phyloP scores from a whole-genome alignment of 2,797 vertebrate genomes.

The Pipistrellus kuhlii region DNA sequence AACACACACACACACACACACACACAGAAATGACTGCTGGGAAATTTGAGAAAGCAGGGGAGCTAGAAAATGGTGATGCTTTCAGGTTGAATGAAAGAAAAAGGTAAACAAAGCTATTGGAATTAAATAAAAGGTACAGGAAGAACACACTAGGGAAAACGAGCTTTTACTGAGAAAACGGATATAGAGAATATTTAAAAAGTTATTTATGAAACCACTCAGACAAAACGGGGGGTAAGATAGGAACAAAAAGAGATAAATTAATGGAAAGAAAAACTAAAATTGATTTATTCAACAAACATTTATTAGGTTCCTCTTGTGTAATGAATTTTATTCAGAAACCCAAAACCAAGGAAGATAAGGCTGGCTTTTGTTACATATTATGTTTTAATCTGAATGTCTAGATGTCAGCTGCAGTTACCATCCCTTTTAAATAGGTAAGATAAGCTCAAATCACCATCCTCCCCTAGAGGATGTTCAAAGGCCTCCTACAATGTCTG shows the following conservation, averaged over 20 bases:
- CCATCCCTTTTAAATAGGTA: neutral
- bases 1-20: too few species aligned
- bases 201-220: neutral
- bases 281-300: neutral
- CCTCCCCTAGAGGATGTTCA: neutral
- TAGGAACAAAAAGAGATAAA: constrained; percentile 34
- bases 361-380: neutral
- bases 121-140: neutral
- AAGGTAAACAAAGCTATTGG: neutral
- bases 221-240: neutral
- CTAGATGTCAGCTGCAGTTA: neutral
- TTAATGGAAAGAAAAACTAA: neutral
- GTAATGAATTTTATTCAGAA: too few species aligned
- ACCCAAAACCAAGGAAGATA: neutral
- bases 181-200: constrained; percentile 13
- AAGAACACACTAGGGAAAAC: neutral
- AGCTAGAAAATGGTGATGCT: neutral
- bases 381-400: neutral
- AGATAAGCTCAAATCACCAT: neutral
- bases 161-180: neutral
- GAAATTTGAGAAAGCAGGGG: neutral
- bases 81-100: neutral
- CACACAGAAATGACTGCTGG: neutral
- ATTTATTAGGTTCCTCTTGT: neutral
- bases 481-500: neutral